These are phyloP conservation scores for Apodemia zela DNA, from an alignment of 2,888 invertebrate genomes.

Conservation along the genomic window DNA sequence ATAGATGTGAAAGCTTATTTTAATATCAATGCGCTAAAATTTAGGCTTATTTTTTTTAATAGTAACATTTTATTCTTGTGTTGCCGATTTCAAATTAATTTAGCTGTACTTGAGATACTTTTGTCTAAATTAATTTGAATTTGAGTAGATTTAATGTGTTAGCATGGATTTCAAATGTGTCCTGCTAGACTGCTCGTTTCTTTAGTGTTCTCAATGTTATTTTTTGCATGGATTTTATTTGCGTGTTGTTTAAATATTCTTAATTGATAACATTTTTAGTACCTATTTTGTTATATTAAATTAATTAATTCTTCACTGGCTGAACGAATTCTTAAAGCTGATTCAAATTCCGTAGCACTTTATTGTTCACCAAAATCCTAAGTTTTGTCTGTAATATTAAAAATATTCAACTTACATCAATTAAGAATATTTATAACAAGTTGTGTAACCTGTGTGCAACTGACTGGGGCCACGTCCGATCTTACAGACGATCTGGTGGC, in stretches of 20 bases:
- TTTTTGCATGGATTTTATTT: conserved; percentile 62
- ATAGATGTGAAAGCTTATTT: conserved; percentile 68
- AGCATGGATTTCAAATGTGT: conserved; percentile 66
- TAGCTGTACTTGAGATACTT: conserved; percentile 40
- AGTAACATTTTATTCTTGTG: conserved; percentile 54
- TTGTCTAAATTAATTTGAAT: conserved; percentile 25
- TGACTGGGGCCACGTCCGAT: conserved; percentile 69
- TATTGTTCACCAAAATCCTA: no score
- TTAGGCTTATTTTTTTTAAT: conserved; percentile 64
- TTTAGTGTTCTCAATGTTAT: conserved; percentile 51
- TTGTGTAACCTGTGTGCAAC: conserved; percentile 65
- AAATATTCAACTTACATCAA: conserved; percentile 4
- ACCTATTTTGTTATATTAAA: not conserved
- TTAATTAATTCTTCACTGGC: conserved; percentile 11
- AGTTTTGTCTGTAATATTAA: no score
- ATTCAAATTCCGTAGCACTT: no score
- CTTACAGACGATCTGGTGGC: conserved; percentile 96
- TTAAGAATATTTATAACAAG: conserved; percentile 38
- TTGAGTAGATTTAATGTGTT: conserved; percentile 32
- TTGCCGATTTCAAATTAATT: conserved; percentile 19
- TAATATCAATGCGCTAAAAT: conserved; percentile 64
- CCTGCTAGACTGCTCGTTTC: conserved; percentile 65
- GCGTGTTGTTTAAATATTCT: conserved; percentile 62
- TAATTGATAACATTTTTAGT: conserved; percentile 38
- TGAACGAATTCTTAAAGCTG: no score